A percentile compares a stretch with the other conserved stretches of the same genome.
Evolutionary conservation across 2,113 vertebrate species (phyloP).

Genomic region (Potamarius usumacintae): DNA sequence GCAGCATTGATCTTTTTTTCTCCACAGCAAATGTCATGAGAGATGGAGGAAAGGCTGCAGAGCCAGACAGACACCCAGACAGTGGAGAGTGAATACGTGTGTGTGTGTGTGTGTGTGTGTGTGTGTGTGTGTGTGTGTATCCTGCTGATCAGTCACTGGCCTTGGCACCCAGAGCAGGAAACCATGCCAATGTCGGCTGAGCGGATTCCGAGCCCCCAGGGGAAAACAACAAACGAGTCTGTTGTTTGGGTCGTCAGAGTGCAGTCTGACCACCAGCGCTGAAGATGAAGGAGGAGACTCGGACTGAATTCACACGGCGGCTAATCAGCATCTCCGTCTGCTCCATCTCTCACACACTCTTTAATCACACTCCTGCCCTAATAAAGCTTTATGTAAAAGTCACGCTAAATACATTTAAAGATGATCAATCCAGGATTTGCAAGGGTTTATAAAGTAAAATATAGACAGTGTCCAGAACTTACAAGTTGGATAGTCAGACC

Average conservation of each 20-base stretch:
- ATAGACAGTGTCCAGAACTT: not conserved
- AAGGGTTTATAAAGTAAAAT: not conserved
- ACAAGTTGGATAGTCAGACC: not conserved
- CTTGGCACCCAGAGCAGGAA: constrained; percentile 53
- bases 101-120: constrained; percentile 35
- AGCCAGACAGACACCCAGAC: constrained; percentile 52
- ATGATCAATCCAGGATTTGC: not conserved
- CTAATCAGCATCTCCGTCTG: constrained; percentile 16
- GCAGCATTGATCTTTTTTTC: constrained; percentile 38
- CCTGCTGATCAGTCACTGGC: constrained; percentile 55
- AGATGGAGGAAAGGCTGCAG: constrained; percentile 40
- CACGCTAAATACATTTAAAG: not conserved
- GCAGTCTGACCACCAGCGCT: constrained; percentile 49
- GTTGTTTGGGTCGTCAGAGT: constrained; percentile 53
- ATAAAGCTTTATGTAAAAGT: constrained; percentile 12
- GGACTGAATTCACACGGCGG: constrained; percentile 31
- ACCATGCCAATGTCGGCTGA: constrained; percentile 58
- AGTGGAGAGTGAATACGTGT: constrained; percentile 30
- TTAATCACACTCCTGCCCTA: not conserved
- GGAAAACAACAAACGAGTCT: constrained; percentile 54
- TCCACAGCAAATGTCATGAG: constrained; percentile 40
- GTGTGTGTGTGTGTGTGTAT: constrained; percentile 41
- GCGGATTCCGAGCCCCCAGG: constrained; percentile 54
- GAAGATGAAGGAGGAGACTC: constrained; percentile 44
- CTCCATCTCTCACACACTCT: not conserved